Percentiles rank a stretch among this genome's conserved stretches.
Evolutionary conservation across 2,113 vertebrate species (phyloP).

Genomic region (Daphoenositta chrysoptera): DNA sequence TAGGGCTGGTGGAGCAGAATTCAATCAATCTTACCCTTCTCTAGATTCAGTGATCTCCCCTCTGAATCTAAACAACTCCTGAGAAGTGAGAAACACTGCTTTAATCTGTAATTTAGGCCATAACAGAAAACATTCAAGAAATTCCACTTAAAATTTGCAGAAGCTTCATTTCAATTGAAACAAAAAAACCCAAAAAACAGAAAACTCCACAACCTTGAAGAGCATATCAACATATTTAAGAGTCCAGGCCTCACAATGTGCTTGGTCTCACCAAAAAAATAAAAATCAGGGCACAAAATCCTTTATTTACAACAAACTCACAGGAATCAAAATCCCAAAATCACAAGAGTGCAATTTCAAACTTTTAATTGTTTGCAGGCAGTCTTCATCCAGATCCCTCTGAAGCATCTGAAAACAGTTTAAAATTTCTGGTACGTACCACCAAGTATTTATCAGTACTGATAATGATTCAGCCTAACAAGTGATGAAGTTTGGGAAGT

Average conservation of each 20-base stretch:
- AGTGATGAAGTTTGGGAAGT: neutral
- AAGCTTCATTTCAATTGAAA: neutral
- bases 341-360: too few relatives aligned
- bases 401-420: neutral
- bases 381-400: neutral
- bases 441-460: neutral
- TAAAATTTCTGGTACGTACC: neutral
- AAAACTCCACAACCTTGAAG: accelerated
- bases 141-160: neutral
- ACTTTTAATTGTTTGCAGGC: neutral
- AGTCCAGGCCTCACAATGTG: neutral
- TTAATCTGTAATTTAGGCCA: neutral
- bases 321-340: too few relatives aligned
- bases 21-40: neutral
- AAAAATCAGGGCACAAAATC: neutral
- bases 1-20: neutral
- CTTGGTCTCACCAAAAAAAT: neutral
- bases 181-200: neutral
- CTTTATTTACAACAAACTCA: neutral
- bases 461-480: neutral
- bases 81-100: neutral
- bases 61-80: neutral
- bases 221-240: neutral
- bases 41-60: neutral
- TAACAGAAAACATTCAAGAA: neutral